phyloP scores from a whole-genome alignment of 2,888 invertebrate genomes.

The Zygothrica quintamaculata region DNA sequence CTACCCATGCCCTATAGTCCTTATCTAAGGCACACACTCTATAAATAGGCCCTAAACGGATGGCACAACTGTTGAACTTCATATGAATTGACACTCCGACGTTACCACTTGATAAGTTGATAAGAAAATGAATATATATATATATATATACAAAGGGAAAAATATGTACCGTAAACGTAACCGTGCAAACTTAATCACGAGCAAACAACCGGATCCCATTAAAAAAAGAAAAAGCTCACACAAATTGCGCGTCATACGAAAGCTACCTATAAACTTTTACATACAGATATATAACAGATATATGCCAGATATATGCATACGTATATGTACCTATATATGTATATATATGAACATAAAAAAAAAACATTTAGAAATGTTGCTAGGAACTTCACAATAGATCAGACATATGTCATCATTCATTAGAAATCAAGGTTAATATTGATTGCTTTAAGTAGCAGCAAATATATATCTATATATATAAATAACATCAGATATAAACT shows the following conservation, averaged over 20 bases:
- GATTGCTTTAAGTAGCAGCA: too few species aligned
- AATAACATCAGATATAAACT: too few species aligned
- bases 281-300: neutral
- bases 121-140: too few species aligned
- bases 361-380: too few species aligned
- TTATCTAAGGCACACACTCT: constrained; percentile 53
- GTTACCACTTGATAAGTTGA: constrained; percentile 39
- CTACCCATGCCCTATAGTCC: neutral
- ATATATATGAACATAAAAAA: constrained; percentile 10
- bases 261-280: neutral
- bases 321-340: constrained; percentile 26
- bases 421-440: too few species aligned
- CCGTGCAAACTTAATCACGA: constrained; percentile 55
- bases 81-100: constrained; percentile 39
- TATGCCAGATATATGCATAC: constrained; percentile 10
- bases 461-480: too few species aligned
- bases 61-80: constrained; percentile 37
- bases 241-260: neutral
- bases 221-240: too few species aligned
- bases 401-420: too few species aligned
- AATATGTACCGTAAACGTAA: constrained; percentile 13
- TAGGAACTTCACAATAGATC: too few species aligned
- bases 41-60: constrained; percentile 41
- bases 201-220: constrained; percentile 16
- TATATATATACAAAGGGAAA: too few species aligned